Conservation (phyloP, 2,797 vertebrate species). For the Nyctalus aviator region DNA sequence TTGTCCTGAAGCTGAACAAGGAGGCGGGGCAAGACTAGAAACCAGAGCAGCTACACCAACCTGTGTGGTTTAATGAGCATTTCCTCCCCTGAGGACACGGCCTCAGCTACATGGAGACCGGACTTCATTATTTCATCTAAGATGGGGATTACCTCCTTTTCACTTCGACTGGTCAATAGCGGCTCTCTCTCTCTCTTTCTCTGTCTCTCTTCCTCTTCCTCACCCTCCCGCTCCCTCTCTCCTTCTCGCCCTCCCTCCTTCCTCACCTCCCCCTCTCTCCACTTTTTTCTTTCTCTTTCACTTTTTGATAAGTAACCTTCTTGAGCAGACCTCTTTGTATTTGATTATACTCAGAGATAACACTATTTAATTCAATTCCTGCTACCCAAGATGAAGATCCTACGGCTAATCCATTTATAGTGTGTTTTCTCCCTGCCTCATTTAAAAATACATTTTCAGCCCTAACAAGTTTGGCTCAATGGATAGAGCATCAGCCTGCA, state of each 20-base stretch:
- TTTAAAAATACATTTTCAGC: constrained; percentile 36
- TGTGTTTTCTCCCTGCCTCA: neutral
- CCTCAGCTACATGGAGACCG: neutral
- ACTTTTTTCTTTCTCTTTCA: too few species aligned
- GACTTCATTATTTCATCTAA: neutral
- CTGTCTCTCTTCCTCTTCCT: neutral
- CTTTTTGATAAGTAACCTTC: constrained; percentile 11
- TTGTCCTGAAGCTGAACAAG: neutral
- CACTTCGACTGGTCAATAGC: neutral
- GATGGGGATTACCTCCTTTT: neutral
- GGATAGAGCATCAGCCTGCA: too few species aligned
- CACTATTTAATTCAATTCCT: constrained; percentile 28
- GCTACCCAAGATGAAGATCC: neutral
- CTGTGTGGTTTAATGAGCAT: neutral
- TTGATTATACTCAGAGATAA: neutral
- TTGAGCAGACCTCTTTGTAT: neutral
- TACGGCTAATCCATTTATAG: neutral
- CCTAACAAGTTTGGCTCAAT: too few species aligned
- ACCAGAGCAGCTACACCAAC: neutral
- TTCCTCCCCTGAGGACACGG: neutral
- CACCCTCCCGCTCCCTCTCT: too few species aligned
- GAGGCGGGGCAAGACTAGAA: neutral
- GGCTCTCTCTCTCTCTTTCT: neutral
- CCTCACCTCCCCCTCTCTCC: neutral
- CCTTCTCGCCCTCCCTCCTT: neutral